Percentiles rank a stretch among this genome's conserved stretches.
phyloP scores from a whole-genome alignment of 2,888 invertebrate species.

The Heliconius erato region DNA sequence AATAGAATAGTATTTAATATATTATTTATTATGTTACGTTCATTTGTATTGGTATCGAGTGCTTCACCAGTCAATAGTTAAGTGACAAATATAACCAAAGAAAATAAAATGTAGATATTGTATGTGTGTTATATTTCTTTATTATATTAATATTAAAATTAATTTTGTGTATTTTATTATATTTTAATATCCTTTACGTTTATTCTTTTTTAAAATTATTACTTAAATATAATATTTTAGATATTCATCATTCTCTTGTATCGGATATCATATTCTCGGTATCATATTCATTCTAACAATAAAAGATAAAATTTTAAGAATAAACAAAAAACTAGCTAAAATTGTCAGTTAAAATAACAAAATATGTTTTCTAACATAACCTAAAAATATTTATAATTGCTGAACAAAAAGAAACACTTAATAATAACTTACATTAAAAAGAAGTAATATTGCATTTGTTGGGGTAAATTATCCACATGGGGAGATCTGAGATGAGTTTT shows the following conservation, averaged over 20 bases:
- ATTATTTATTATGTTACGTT: neutral
- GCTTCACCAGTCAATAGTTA: slow-evolving; percentile 52
- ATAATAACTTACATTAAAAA: slow-evolving; percentile 64
- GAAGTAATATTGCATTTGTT: slow-evolving; percentile 80
- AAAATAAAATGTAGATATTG: slow-evolving; percentile 55
- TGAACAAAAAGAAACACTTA: slow-evolving; percentile 25
- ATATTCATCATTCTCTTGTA: neutral
- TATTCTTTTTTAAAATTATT: neutral
- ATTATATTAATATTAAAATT: slow-evolving; percentile 58
- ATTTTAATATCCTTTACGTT: neutral
- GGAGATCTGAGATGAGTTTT: slow-evolving; percentile 77
- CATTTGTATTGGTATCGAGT: slow-evolving; percentile 41
- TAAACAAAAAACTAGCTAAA: neutral
- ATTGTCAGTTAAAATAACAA: neutral
- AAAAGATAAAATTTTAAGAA: neutral
- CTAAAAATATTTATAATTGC: neutral
- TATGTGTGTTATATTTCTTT: slow-evolving; percentile 68
- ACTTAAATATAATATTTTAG: neutral
- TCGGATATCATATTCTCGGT: too few relatives aligned
- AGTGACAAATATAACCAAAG: slow-evolving; percentile 63
- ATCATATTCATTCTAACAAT: neutral
- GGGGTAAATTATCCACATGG: slow-evolving; percentile 72
- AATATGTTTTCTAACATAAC: neutral
- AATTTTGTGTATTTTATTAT: slow-evolving; percentile 13
- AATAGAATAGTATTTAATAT: slow-evolving; percentile 5